A percentile compares a stretch with the other conserved stretches of the same genome.
Conservation (phyloP, 1,140 invertebrate genomes). For the Metaphire vulgaris region DNA sequence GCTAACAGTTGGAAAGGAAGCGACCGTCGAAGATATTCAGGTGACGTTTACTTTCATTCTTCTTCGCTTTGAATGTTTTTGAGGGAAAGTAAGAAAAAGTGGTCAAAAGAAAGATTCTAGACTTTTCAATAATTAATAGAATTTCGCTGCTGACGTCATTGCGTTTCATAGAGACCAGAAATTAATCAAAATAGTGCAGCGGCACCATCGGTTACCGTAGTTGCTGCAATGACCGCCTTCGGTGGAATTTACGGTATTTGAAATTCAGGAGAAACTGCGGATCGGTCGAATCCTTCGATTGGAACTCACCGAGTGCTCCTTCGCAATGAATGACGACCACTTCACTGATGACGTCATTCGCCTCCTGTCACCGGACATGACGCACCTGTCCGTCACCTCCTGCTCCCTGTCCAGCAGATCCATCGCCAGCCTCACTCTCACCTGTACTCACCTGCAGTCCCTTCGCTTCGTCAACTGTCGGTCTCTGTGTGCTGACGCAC, state of each 20-base stretch:
- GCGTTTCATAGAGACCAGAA: no score
- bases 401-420: not conserved
- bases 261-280: not conserved
- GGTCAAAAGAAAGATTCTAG: no score
- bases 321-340: not conserved
- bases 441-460: not conserved
- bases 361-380: not conserved
- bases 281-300: not conserved
- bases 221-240: no score
- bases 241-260: no score
- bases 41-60: no score
- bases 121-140: no score
- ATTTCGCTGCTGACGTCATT: no score
- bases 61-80: no score
- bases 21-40: not conserved
- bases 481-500: not conserved
- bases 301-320: not conserved
- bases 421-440: not conserved
- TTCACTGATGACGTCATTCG: not conserved
- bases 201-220: no score
- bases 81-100: no score
- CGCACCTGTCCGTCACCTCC: not conserved
- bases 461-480: not conserved
- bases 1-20: not conserved
- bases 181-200: no score